These are phyloP conservation scores for Nematolebias whitei DNA, from an alignment of 2,113 vertebrate species.

Conservation along the genomic window DNA sequence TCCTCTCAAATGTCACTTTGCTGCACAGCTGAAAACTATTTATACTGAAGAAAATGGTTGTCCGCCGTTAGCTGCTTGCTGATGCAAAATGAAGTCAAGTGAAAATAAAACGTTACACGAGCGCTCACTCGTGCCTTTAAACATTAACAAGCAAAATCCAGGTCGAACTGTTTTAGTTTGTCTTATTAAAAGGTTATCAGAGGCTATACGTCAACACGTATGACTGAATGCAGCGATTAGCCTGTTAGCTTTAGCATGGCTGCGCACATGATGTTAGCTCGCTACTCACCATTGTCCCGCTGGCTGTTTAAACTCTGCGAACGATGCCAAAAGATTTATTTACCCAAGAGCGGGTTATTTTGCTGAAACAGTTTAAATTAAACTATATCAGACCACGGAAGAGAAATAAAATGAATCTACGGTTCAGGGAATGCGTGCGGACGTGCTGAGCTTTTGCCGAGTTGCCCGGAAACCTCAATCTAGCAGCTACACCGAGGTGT, in stretches of 20 bases:
- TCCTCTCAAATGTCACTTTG: background rate
- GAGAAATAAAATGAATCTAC: background rate
- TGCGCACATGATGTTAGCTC: conserved; percentile 21
- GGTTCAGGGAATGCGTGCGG: conserved; percentile 1
- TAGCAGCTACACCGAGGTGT: conserved; percentile 19
- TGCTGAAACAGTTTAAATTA: background rate
- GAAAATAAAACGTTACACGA: background rate
- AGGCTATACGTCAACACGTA: background rate
- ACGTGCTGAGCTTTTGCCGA: conserved; percentile 20
- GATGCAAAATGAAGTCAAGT: background rate
- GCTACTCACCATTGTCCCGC: conserved; percentile 73
- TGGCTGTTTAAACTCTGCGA: conserved; percentile 38
- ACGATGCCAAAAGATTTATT: conserved; percentile 3
- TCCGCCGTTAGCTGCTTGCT: background rate
- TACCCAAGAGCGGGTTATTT: background rate
- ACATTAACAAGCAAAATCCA: too few relatives aligned
- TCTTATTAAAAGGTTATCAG: fast-evolving
- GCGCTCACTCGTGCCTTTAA: too few relatives aligned
- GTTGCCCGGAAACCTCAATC: conserved; percentile 54
- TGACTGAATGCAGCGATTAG: background rate
- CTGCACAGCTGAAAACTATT: conserved; percentile 12
- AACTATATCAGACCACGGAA: background rate
- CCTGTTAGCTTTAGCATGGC: background rate
- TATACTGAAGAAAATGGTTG: background rate
- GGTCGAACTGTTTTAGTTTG: fast-evolving